Percentiles rank a stretch among this genome's conserved stretches.
Evolutionary conservation across 1,140 invertebrate species (phyloP).

Genomic region (Leptoteleia sp.): DNA sequence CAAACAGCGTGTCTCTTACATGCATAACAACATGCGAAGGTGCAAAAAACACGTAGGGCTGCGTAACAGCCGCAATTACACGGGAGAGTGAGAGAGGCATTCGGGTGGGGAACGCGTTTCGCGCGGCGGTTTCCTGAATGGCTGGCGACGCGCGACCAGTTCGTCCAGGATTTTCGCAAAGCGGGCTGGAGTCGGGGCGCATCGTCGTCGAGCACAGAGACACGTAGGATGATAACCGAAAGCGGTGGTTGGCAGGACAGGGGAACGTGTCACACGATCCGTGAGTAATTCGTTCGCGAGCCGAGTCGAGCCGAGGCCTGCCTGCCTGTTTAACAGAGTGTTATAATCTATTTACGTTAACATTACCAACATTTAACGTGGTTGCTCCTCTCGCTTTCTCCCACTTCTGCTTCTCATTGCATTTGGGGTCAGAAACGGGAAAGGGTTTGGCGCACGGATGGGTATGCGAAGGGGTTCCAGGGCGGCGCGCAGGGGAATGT

Average conservation of each 20-base stretch:
- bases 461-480: slow-evolving; percentile 56
- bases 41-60: slow-evolving; percentile 43
- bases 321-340: slow-evolving; percentile 82
- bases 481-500: slow-evolving; percentile 55
- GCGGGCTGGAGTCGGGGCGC: slow-evolving; percentile 62
- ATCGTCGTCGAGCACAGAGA: slow-evolving; percentile 74
- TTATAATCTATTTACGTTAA: slow-evolving; percentile 83
- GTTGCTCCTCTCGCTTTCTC: slow-evolving; percentile 72
- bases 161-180: slow-evolving; percentile 65
- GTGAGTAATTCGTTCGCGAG: slow-evolving; percentile 81
- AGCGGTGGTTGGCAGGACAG: slow-evolving; percentile 80
- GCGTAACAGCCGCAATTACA: slow-evolving; percentile 52
- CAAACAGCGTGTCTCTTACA: slow-evolving; percentile 61
- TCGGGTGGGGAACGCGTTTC: slow-evolving; percentile 10
- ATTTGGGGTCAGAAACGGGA: slow-evolving; percentile 66
- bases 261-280: slow-evolving; percentile 81
- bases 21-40: slow-evolving; percentile 38
- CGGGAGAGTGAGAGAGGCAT: slow-evolving; percentile 32
- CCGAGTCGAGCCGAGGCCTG: slow-evolving; percentile 73
- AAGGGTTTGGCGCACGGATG: slow-evolving; percentile 55
- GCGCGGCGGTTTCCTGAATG: slow-evolving; percentile 62
- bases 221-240: slow-evolving; percentile 78
- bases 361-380: slow-evolving; percentile 82
- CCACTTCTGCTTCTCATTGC: slow-evolving; percentile 61
- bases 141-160: slow-evolving; percentile 64